These are phyloP conservation scores for Notiomystis cincta DNA, from an alignment of 2,113 vertebrate genomes.

Conservation along the genomic window DNA sequence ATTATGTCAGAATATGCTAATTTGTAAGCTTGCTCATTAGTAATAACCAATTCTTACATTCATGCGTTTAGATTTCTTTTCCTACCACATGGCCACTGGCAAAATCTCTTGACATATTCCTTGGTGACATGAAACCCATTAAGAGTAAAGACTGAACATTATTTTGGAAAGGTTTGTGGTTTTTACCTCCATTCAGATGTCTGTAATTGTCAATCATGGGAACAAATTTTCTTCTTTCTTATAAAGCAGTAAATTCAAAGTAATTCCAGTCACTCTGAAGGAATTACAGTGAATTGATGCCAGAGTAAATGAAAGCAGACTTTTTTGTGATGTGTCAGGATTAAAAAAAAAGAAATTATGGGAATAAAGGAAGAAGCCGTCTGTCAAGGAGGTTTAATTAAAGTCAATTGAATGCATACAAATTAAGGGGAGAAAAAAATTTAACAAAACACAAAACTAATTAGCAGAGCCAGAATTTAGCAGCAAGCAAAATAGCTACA, in stretches of 20 bases:
- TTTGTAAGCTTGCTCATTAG: neutral
- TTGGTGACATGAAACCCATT: neutral
- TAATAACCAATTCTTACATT: neutral
- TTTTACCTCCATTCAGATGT: conserved; percentile 3
- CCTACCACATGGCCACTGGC: neutral
- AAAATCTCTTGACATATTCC: neutral
- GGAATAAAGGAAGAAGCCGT: neutral
- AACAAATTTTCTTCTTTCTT: neutral
- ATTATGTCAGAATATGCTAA: neutral
- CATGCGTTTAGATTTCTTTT: neutral
- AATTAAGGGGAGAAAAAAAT: neutral
- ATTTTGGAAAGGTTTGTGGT: neutral
- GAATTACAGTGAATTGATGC: conserved; percentile 3
- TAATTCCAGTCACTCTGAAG: neutral
- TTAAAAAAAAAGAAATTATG: conserved; percentile 8
- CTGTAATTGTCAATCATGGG: neutral
- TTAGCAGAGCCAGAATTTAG: conserved; percentile 17
- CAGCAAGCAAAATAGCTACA: neutral
- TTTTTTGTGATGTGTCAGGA: neutral
- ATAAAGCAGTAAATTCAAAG: neutral
- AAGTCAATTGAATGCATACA: neutral
- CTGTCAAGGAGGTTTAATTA: conserved; percentile 41
- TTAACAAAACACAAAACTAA: neutral
- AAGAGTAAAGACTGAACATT: neutral
- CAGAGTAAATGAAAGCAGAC: conserved; percentile 16